Evolutionary conservation across 2,113 vertebrate genomes (phyloP), one percentile per base, ranked within the genome.

Genomic region (Atractosteus spatula): DNA sequence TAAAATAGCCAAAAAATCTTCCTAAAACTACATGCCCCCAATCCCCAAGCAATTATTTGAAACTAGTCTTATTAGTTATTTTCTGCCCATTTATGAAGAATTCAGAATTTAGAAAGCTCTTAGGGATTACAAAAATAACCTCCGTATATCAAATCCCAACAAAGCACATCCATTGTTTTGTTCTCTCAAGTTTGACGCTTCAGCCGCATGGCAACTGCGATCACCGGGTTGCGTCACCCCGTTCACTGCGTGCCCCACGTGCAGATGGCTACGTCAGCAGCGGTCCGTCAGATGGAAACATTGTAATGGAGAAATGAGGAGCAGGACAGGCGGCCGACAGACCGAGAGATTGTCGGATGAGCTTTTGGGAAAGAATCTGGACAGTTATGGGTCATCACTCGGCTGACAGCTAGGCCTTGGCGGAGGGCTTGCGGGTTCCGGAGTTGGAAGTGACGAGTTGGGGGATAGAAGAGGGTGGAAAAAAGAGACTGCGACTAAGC

Each of bases 221-320:
- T 8, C n/a, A 13, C 0, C n/a, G 43, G 41, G 7, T 43, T 42
- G 8, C 77, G 81, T 85, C 81, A 79, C 61, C n/a, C 78, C 83
- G 83, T 65, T 55, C 66, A 16, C 78, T 86, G 79, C 81, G 85
- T 85, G 88, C 29, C 80, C 88, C 90, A 92, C 89, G 89, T 91
- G 90, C 79, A 85, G 87, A 90, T 91, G 91, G 91, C 91, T 89
- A 88, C 85, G 84, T 81, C 76, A 73, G 73, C 55, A 14, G 54
- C 43, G 42, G 41, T 44, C 41, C 44, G 47, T 77, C 78, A 68
- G 79, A 66, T 47, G 63, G 13, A 69, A 69, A 66, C 66, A 74
- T 71, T 69, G 43, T 62, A 59, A 59, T 69, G 55, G 66, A 76
- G 69, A 55, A 44, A 71, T 61, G 57, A 3, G 14, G 4, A 65